phyloP scores from a whole-genome alignment of 2,113 vertebrate genomes.

The Plecotus auritus region DNA sequence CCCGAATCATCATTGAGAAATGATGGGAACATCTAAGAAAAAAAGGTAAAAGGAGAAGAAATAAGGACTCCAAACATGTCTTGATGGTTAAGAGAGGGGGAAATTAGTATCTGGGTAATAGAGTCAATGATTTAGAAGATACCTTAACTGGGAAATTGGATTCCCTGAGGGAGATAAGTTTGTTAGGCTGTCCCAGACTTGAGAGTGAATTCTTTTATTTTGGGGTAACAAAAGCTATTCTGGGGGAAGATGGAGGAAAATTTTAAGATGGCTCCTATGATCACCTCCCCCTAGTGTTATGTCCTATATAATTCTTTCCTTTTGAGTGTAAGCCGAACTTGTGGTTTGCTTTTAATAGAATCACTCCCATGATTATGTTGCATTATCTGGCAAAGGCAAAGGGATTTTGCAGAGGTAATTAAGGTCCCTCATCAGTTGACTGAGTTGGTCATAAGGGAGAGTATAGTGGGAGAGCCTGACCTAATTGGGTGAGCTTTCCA shows the following conservation, averaged over 20 bases:
- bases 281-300: background rate
- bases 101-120: background rate
- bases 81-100: background rate
- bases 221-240: background rate
- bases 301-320: background rate
- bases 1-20: constrained; percentile 1
- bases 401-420: background rate
- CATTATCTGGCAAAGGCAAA: background rate
- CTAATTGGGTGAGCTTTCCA: background rate
- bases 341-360: background rate
- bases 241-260: background rate
- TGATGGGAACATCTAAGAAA: background rate
- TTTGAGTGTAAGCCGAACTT: background rate
- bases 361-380: background rate
- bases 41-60: background rate
- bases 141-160: background rate
- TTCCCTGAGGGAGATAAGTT: background rate
- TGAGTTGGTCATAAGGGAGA: background rate
- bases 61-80: background rate
- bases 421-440: background rate
- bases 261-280: background rate
- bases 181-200: background rate
- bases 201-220: background rate
- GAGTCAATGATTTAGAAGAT: constrained; percentile 9
- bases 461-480: background rate